phyloP scores from a whole-genome alignment of 2,797 vertebrate genomes.

The Sebastes paucispinis region DNA sequence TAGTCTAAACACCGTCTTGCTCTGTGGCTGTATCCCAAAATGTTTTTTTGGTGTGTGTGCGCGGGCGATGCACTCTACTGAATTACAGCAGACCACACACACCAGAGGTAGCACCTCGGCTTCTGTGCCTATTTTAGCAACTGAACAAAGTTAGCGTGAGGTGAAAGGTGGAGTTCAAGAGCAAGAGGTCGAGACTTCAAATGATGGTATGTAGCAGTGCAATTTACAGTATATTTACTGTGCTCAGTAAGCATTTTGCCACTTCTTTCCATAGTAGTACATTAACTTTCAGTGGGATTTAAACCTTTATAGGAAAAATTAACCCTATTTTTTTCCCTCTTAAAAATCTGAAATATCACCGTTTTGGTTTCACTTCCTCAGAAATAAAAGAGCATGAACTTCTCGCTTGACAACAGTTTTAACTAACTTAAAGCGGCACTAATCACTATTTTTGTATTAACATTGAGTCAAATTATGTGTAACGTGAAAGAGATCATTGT shows the following conservation, averaged over 20 bases:
- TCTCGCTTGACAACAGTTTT: neutral
- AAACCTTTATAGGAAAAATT: neutral
- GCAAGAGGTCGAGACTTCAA: slow-evolving; percentile 2
- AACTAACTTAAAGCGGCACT: neutral
- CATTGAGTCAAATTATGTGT: neutral
- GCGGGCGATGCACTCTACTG: slow-evolving; percentile 37
- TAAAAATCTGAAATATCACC: neutral
- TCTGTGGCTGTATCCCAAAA: slow-evolving; percentile 68
- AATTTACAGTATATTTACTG: neutral
- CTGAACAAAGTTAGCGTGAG: slow-evolving; percentile 28
- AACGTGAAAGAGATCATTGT: neutral
- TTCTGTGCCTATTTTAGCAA: slow-evolving; percentile 54
- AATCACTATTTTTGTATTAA: neutral
- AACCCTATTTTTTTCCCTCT: neutral
- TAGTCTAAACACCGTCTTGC: slow-evolving; percentile 74
- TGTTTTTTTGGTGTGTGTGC: slow-evolving; percentile 49
- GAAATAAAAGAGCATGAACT: neutral
- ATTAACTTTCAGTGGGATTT: neutral
- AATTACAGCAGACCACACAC: slow-evolving; percentile 69
- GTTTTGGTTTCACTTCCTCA: neutral
- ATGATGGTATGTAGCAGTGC: neutral
- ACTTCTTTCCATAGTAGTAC: neutral
- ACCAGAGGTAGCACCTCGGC: slow-evolving; percentile 57
- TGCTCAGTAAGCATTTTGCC: neutral
- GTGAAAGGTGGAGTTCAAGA: slow-evolving; percentile 49